Conservation (phyloP, 2,797 vertebrate genomes). For the Chlorospingus semifuscus region DNA sequence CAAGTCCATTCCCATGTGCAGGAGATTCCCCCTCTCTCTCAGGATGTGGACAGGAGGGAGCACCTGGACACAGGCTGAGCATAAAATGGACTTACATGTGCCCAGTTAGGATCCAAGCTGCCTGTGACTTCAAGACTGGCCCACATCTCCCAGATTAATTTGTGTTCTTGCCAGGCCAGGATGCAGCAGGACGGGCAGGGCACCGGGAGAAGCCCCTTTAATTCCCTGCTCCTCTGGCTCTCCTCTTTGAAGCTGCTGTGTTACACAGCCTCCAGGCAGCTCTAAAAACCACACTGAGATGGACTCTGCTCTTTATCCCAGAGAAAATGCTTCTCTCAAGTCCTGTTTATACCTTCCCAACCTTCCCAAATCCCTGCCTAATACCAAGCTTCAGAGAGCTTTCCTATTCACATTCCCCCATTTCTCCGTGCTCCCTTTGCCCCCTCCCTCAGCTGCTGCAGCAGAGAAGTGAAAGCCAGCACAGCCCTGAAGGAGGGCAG, state of each 20-base stretch:
- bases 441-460: neutral
- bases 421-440: neutral
- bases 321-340: neutral
- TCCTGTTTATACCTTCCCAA: neutral
- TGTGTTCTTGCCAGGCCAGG: neutral
- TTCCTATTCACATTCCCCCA: neutral
- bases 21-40: fast-evolving
- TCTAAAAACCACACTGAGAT: neutral
- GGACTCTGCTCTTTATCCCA: slow-evolving; percentile 24
- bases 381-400: neutral
- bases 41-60: neutral
- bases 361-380: slow-evolving; percentile 31
- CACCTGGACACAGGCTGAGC: neutral
- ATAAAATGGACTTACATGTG: fast-evolving
- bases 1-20: neutral
- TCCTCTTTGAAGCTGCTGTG: slow-evolving; percentile 11
- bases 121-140: neutral
- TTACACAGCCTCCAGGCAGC: neutral
- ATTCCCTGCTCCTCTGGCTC: neutral
- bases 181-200: neutral
- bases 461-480: neutral
- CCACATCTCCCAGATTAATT: fast-evolving
- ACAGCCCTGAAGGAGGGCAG: neutral
- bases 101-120: neutral
- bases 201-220: neutral